Evolutionary conservation across 2,113 vertebrate genomes (phyloP).

Genomic region (Nerophis lumbriciformis): DNA sequence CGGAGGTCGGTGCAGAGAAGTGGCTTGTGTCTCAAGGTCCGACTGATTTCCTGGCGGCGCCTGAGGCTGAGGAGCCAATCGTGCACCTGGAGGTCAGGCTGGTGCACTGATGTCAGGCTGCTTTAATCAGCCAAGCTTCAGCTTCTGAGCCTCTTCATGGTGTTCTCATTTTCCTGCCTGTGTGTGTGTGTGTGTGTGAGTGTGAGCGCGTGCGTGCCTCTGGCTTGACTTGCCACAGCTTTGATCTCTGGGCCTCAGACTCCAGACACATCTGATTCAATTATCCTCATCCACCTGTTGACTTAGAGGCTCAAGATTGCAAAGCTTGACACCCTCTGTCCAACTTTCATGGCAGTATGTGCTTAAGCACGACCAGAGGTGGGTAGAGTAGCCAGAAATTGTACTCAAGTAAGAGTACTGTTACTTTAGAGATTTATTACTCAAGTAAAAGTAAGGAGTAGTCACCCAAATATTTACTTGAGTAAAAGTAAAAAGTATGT

Average conservation of each 20-base stretch:
- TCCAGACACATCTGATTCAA: constrained; percentile 74
- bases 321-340: constrained; percentile 43
- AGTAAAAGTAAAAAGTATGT: too few species aligned
- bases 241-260: constrained; percentile 71
- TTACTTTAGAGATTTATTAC: too few species aligned
- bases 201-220: constrained; percentile 24
- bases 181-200: constrained; percentile 24
- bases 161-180: constrained; percentile 41
- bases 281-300: constrained; percentile 79
- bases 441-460: too few species aligned
- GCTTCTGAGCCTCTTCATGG: constrained; percentile 56
- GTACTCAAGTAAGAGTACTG: too few species aligned
- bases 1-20: constrained; percentile 31
- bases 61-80: constrained; percentile 41
- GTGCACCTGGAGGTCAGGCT: constrained; percentile 70
- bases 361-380: too few species aligned
- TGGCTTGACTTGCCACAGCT: constrained; percentile 60
- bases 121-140: constrained; percentile 69
- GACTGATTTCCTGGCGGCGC: constrained; percentile 48
- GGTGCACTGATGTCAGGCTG: constrained; percentile 57
- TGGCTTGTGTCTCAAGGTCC: constrained; percentile 55
- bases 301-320: constrained; percentile 70
- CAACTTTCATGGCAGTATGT: constrained; percentile 47
- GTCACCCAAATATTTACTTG: too few species aligned
- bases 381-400: too few species aligned